phyloP scores from a whole-genome alignment of 1,140 invertebrate genomes.

The Aphelinus certus region DNA sequence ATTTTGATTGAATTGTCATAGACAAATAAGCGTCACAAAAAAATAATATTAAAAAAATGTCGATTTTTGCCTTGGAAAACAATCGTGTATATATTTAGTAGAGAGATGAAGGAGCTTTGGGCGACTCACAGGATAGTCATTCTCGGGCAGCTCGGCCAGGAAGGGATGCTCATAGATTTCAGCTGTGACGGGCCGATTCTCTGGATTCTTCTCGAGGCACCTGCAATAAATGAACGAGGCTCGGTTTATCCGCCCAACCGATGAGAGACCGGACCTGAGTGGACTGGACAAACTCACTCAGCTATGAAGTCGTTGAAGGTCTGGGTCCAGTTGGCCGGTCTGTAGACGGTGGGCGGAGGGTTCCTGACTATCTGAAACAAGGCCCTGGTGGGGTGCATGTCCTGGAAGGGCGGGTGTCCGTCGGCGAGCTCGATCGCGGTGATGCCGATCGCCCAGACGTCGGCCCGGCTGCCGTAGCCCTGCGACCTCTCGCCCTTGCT shows the following conservation, averaged over 20 bases:
- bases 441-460: constrained; percentile 94
- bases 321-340: constrained; percentile 81
- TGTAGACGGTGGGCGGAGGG: constrained; percentile 81
- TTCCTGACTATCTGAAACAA: constrained; percentile 89
- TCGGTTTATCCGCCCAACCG: too few relatives aligned
- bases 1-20: too few relatives aligned
- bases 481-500: constrained; percentile 50
- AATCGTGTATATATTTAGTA: too few relatives aligned
- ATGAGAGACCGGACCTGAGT: too few relatives aligned
- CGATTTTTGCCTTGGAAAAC: too few relatives aligned
- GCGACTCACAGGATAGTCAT: constrained; percentile 76
- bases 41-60: too few relatives aligned
- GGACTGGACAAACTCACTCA: constrained; percentile 67
- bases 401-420: constrained; percentile 83
- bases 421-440: constrained; percentile 92
- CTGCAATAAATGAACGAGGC: constrained; percentile 60
- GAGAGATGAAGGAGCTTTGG: background rate
- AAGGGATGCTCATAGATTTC: constrained; percentile 92
- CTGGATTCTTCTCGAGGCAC: constrained; percentile 90
- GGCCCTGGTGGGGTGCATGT: constrained; percentile 87
- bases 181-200: constrained; percentile 84
- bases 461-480: constrained; percentile 78
- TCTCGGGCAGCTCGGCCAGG: constrained; percentile 76
- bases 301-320: constrained; percentile 84
- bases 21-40: too few relatives aligned